Conservation (phyloP, 2,888 invertebrate species). For the Drosophila phalerata region DNA sequence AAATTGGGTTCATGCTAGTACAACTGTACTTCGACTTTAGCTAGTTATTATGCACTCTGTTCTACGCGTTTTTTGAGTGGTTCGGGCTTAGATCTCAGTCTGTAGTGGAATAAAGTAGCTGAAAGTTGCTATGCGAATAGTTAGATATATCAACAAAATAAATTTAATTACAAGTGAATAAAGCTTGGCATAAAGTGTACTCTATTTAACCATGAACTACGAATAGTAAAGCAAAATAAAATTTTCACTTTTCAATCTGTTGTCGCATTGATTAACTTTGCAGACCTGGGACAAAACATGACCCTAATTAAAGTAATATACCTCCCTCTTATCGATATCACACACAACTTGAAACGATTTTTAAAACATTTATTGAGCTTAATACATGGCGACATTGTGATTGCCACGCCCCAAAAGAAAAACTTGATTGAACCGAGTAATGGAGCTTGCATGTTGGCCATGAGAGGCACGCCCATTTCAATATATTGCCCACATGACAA, state of each 20-base stretch:
- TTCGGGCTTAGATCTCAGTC: background rate
- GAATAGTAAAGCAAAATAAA: background rate
- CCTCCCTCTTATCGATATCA: constrained; percentile 1
- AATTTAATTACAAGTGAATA: too few species aligned
- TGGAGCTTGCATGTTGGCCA: constrained; percentile 15
- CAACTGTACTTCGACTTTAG: background rate
- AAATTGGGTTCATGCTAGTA: constrained; percentile 9
- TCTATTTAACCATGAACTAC: too few species aligned
- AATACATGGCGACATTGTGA: constrained; percentile 2
- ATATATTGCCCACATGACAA: constrained; percentile 58
- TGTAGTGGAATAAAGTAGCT: background rate
- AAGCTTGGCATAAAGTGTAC: too few species aligned
- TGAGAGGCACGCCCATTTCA: constrained; percentile 30
- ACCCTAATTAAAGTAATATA: background rate
- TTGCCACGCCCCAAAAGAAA: constrained; percentile 8
- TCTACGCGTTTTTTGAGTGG: background rate
- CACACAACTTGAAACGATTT: background rate
- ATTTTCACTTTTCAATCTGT: background rate
- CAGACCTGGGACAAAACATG: background rate
- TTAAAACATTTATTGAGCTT: background rate
- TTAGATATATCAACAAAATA: too few species aligned
- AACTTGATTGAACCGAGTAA: constrained; percentile 5
- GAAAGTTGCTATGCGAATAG: background rate
- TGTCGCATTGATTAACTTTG: background rate
- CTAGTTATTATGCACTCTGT: background rate